Percentiles rank a stretch among this genome's conserved stretches.
Conservation (phyloP, 2,888 invertebrate genomes). For the Himalopsyche kuldschensis region DNA sequence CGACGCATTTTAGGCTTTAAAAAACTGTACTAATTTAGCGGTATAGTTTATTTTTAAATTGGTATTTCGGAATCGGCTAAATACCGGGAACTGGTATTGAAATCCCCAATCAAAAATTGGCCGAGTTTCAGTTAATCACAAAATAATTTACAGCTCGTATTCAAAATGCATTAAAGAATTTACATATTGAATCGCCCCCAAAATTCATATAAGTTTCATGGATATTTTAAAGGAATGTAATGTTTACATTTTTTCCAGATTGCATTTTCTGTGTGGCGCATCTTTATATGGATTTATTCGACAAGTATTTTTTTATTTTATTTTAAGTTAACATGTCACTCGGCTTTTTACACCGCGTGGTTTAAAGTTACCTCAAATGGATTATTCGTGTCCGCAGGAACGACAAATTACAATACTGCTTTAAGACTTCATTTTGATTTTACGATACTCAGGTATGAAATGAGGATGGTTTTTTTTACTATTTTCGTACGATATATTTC, state of each 20-base stretch:
- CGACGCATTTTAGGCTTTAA: too few relatives aligned
- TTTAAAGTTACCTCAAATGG: slow-evolving; percentile 22
- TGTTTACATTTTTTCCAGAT: not conserved
- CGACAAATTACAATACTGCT: not conserved
- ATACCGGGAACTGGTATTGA: too few relatives aligned
- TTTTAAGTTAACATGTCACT: not conserved
- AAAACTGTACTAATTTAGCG: too few relatives aligned
- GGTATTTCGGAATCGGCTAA: too few relatives aligned
- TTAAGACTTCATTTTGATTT: slow-evolving; percentile 13
- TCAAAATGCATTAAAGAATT: not conserved
- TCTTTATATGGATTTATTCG: slow-evolving; percentile 16
- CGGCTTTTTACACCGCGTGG: not conserved
- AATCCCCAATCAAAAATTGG: too few relatives aligned
- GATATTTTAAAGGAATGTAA: slow-evolving; percentile 7
- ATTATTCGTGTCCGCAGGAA: slow-evolving; percentile 16
- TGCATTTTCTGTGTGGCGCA: slow-evolving; percentile 14
- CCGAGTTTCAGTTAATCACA: too few relatives aligned
- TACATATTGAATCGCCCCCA: not conserved
- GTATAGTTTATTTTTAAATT: too few relatives aligned
- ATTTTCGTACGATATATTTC: too few relatives aligned
- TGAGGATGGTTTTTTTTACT: too few relatives aligned
- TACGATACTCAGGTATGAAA: not conserved
- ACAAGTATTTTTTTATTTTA: not conserved
- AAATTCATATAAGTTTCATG: slow-evolving; percentile 1
- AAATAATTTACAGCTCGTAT: not conserved